phyloP scores from a whole-genome alignment of 2,113 vertebrate species.

The Synodontis membranacea region DNA sequence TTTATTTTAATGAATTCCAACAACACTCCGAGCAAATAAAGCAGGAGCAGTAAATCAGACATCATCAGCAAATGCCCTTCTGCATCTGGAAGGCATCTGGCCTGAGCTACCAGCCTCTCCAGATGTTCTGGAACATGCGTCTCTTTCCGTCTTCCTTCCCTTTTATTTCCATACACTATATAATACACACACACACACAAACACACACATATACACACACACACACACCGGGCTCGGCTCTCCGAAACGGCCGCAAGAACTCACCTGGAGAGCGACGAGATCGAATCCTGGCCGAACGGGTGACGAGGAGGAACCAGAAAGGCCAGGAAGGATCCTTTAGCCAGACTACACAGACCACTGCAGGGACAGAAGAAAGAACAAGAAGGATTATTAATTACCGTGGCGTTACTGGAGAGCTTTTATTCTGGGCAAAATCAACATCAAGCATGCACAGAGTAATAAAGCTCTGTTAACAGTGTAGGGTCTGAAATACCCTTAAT shows the following conservation, averaged over 20 bases:
- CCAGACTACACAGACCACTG: slow-evolving; percentile 53
- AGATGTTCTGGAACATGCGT: slow-evolving; percentile 35
- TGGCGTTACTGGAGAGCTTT: too few species aligned
- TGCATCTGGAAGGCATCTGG: slow-evolving; percentile 41
- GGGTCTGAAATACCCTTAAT: not conserved
- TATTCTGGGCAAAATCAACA: slow-evolving; percentile 12
- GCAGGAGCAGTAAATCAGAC: slow-evolving; percentile 23
- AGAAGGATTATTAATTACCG: slow-evolving; percentile 1
- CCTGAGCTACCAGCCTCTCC: slow-evolving; percentile 1
- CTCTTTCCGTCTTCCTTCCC: not conserved
- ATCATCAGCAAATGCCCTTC: slow-evolving; percentile 39
- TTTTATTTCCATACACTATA: not conserved
- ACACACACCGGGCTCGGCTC: too few species aligned
- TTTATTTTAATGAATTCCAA: slow-evolving; percentile 2
- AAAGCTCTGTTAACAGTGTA: slow-evolving; percentile 1
- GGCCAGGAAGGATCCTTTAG: slow-evolving; percentile 32
- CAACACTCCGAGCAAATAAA: slow-evolving; percentile 6
- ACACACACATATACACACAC: too few species aligned
- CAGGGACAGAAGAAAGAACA: not conserved
- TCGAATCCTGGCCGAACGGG: not conserved
- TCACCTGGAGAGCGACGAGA: slow-evolving; percentile 31
- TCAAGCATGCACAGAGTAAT: slow-evolving; percentile 6
- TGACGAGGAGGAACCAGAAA: slow-evolving; percentile 10
- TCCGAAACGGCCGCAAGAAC: slow-evolving; percentile 12
- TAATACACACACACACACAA: not conserved